These are phyloP conservation scores for Ispidina lecontei DNA, from an alignment of 2,797 vertebrate genomes.

Conservation along the genomic window DNA sequence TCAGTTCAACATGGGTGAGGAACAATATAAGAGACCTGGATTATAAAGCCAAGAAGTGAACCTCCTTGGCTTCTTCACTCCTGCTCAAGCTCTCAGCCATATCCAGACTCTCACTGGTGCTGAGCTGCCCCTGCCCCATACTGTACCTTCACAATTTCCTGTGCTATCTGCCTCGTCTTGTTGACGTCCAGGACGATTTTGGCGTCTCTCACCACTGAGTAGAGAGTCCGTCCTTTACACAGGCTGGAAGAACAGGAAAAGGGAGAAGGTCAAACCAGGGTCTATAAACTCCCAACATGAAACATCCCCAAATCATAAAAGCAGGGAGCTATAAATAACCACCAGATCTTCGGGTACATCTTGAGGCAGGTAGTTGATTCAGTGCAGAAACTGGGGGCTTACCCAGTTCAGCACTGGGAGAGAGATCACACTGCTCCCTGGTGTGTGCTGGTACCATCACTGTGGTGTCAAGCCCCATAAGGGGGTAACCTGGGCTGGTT, in stretches of 20 bases:
- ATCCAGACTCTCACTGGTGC: not conserved
- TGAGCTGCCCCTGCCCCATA: fast-evolving
- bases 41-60: not conserved
- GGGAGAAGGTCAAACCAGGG: not conserved
- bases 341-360: not conserved
- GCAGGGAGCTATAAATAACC: not conserved
- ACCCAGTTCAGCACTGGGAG: not conserved
- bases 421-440: fast-evolving
- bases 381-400: not conserved
- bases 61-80: not conserved
- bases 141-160: slow-evolving; percentile 98
- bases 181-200: slow-evolving; percentile 97
- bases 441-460: fast-evolving
- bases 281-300: not conserved
- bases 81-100: fast-evolving
- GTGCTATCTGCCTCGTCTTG: slow-evolving; percentile 98
- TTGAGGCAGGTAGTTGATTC: not conserved
- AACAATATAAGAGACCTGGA: not conserved
- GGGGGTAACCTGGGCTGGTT: not conserved
- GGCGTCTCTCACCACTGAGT: slow-evolving; percentile 94
- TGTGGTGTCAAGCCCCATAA: fast-evolving
- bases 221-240: slow-evolving; percentile 97
- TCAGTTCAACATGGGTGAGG: not conserved
- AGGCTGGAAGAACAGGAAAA: slow-evolving; percentile 82
- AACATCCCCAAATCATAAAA: not conserved